Base-by-base conservation (phyloP, 2,113 vertebrate genomes). In the Sorex araneus region DNA sequence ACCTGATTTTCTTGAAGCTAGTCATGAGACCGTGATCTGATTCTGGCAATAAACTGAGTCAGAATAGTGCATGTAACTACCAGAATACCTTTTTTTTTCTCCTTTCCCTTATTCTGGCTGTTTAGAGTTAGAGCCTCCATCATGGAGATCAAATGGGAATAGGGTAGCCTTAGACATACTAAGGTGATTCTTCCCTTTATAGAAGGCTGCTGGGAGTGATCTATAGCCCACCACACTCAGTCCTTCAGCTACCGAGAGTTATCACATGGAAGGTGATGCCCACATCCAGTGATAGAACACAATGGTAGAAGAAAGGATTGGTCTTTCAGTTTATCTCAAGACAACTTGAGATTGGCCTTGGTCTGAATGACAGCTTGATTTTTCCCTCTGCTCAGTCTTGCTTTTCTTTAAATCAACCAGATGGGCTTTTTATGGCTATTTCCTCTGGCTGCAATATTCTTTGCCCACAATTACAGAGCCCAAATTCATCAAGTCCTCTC, bases 1-100 rank as follows among this genome's bases (percentile, higher is more conserved):
- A 80, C 16, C 50, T 64, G 19, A 25, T 88, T 92, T 91, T 54
- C 66, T 89, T 92, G 60, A 64, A 79, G 47, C 27, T 67, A 89
- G 25, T 3, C 63, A n/a, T 57, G 57, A 40, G 5, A 32, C 15
- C 69, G 36, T 73, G 57, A 78, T 73, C 67, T 89, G 36, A 86
- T 43, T 86, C 71, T 71, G 60, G 40, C 15, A 54, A 75, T 18
- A 79, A 12, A 30, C 1, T 36, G 66, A 83, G 19, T 25, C 43
- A 78, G 89, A 69, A 28, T 16, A 60, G 16, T 63, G 3, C 21
- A 27, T 70, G 3, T 16, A 84, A 66, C 21, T 77, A 54, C 19
- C 27, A 82, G 34, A 28, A 67, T 70, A 71, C 79, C 12, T 11
- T 8, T 27, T 47, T 47, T 74, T 71, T 86, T 9, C 34, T 83